Evolutionary conservation across 1,140 invertebrate genomes (phyloP), one percentile per base, ranked within the genome.

Genomic region (Whitmania pigra): DNA sequence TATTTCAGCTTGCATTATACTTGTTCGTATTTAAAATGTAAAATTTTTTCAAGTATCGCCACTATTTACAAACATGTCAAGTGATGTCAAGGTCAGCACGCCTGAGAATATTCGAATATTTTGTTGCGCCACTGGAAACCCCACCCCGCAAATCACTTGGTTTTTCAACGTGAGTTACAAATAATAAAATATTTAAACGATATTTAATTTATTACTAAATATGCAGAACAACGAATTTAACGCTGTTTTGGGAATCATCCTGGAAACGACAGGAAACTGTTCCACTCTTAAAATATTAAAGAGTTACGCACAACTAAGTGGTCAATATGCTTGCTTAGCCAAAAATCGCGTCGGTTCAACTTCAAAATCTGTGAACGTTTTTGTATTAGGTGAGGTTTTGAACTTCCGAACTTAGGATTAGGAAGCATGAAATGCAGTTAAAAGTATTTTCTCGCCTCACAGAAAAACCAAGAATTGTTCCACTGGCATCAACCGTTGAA

Each of bases 381-480:
- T 54, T 71, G 54, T 71, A n/a, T 20, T 25, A 29, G 69, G 54
- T 71, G 53, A 54, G 27, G 27, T 53, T 40, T 70, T 70, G 18
- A 70, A 69, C 15, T 36, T 2, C 36, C 53, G 18, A 53, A 49
- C 13, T 17, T 0, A 49, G 43, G 15, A 49, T 49, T 49, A 49
- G 15, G 15, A 49, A 49, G 15, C 9, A 49, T 17, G 15, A 49
- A 11, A 49, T 49, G 15, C 5, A 6, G 5, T 49, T 11, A 49
- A 49, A 49, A 49, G 54, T 53, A 29, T 71, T 53, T 49, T 20
- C 43, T 53, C 18, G 18, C 25, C 40, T 20, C 36, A 11, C n/a
- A 57, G 71, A 63, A 60, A 40, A 63, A 40, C 40, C 71, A 53
- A 63, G 7, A 57, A 71, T 71, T 17, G 69, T 11, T 54, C 25